Percentiles rank a stretch among this genome's conserved stretches.
phyloP scores from a whole-genome alignment of 2,113 vertebrate genomes.

The Rhynchomys soricoides region DNA sequence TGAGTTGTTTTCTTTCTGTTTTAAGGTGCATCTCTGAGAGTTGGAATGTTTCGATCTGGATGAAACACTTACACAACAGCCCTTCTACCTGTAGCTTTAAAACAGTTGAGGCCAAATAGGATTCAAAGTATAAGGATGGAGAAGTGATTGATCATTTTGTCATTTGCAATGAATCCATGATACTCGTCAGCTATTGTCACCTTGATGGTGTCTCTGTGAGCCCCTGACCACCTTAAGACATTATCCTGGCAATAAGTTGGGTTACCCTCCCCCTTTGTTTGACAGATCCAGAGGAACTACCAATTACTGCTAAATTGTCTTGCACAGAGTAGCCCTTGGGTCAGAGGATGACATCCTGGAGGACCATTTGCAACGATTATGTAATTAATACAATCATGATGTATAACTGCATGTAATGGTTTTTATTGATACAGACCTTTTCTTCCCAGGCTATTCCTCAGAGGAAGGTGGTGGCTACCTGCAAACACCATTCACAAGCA shows the following conservation, averaged over 20 bases:
- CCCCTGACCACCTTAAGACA: not conserved
- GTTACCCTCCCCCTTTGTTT: not conserved
- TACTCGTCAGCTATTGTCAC: not conserved
- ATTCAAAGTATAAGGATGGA: not conserved
- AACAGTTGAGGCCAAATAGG: not conserved
- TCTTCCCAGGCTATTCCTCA: slow-evolving; percentile 53
- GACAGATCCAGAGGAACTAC: slow-evolving; percentile 55
- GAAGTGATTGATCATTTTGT: not conserved
- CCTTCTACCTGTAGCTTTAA: not conserved
- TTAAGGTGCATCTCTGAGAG: not conserved
- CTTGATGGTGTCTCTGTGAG: not conserved
- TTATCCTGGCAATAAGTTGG: not conserved
- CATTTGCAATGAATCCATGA: not conserved
- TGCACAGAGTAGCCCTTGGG: not conserved
- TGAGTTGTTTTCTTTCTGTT: not conserved
- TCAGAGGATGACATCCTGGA: slow-evolving; percentile 44
- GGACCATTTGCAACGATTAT: slow-evolving; percentile 61
- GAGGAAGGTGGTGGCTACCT: not conserved
- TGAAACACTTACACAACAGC: not conserved
- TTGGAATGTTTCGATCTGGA: not conserved
- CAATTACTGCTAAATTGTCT: slow-evolving; percentile 54
- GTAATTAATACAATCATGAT: slow-evolving; percentile 63
- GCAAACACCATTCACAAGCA: not conserved
- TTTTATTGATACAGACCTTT: slow-evolving; percentile 49
- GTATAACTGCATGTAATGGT: slow-evolving; percentile 17